phyloP scores from a whole-genome alignment of 2,888 invertebrate genomes.

The Xestoiulus laeticollis region DNA sequence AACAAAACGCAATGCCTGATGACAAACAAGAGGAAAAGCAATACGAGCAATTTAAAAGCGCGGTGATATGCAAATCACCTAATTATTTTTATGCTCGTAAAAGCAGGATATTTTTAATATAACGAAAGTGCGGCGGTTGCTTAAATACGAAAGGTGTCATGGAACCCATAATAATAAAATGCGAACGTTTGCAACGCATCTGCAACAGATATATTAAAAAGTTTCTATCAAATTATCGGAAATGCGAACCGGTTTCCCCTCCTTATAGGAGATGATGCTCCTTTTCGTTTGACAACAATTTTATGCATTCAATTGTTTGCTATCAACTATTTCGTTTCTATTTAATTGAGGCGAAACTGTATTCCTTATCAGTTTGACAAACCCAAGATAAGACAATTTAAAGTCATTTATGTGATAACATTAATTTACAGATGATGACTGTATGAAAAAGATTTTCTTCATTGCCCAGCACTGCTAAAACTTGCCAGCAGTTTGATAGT shows the following conservation, averaged over 20 bases:
- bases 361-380: too few species aligned
- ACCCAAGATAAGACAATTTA: too few species aligned
- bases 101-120: neutral
- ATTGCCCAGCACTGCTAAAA: too few species aligned
- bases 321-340: neutral
- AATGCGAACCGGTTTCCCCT: neutral
- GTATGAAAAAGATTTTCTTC: too few species aligned
- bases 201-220: neutral
- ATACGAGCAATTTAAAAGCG: neutral
- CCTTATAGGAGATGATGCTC: neutral
- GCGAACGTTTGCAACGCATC: neutral
- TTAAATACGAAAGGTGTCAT: neutral
- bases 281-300: neutral
- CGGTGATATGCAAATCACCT: slow-evolving; percentile 19
- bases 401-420: too few species aligned
- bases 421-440: too few species aligned
- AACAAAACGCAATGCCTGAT: neutral
- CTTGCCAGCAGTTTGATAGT: too few species aligned
- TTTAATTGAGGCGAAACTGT: neutral
- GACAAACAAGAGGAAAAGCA: neutral
- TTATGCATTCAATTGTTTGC: neutral
- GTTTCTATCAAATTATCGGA: neutral
- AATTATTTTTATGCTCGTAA: neutral
- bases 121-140: neutral
- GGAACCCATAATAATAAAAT: neutral